Evolutionary conservation across 2,797 vertebrate species (phyloP).

Genomic region (Onychomys arenicola): DNA sequence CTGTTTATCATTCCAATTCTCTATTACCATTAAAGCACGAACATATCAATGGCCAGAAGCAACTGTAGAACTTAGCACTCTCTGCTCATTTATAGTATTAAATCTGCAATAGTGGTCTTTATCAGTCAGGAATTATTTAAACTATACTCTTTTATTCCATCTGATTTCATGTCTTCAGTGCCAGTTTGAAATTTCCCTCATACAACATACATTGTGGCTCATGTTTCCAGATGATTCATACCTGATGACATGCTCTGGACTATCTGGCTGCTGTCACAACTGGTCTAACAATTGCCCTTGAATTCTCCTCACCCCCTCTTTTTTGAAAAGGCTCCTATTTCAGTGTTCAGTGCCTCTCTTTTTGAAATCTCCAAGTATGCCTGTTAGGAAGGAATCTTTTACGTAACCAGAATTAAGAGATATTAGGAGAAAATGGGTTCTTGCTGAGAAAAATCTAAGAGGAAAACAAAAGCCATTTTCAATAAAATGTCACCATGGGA

Average conservation of each 20-base stretch:
- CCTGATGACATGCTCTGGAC: neutral
- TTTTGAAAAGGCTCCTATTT: neutral
- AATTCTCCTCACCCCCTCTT: neutral
- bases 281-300: neutral
- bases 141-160: neutral
- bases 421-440: neutral
- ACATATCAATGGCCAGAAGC: neutral
- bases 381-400: neutral
- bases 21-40: neutral
- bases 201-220: neutral
- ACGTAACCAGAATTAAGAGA: neutral
- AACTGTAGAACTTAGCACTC: neutral
- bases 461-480: neutral
- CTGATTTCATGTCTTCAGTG: neutral
- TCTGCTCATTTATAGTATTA: neutral
- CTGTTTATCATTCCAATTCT: neutral
- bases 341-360: neutral
- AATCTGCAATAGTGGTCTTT: rapidly evolving
- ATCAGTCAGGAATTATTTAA: neutral
- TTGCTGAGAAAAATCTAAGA: neutral
- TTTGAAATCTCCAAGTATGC: neutral
- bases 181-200: neutral
- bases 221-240: neutral
- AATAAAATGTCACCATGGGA: neutral
- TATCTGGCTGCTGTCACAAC: neutral